phyloP scores from a whole-genome alignment of 2,113 vertebrate species.

The Neofelis nebulosa region DNA sequence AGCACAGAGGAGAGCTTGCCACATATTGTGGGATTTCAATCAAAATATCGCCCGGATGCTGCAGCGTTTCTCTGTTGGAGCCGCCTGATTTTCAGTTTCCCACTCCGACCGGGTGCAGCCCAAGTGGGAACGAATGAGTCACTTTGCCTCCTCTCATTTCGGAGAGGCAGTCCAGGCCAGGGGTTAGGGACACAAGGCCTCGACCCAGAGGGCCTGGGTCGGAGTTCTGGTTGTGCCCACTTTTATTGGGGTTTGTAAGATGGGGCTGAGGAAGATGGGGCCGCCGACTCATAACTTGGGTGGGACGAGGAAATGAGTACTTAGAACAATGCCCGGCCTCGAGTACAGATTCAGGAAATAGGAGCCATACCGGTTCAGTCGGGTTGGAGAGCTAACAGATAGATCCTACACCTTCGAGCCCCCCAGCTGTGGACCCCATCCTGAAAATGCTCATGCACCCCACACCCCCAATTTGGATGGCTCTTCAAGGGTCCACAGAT shows the following conservation, averaged over 20 bases:
- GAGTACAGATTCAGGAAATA: not conserved
- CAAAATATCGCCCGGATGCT: not conserved
- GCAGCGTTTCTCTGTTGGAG: not conserved
- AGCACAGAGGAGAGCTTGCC: not conserved
- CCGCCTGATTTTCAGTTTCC: not conserved
- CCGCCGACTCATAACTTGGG: not conserved
- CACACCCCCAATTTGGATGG: not conserved
- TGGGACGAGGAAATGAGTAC: not conserved
- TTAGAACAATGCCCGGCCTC: not conserved
- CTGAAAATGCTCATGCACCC: rapidly evolving
- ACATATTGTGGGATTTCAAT: not conserved
- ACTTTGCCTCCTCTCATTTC: not conserved
- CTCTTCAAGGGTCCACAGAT: not conserved
- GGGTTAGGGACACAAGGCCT: rapidly evolving
- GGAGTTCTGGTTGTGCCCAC: not conserved
- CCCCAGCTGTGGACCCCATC: not conserved
- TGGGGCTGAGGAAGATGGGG: not conserved
- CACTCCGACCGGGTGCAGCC: not conserved
- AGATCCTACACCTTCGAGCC: not conserved
- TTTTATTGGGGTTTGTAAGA: not conserved
- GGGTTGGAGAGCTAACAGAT: too few relatives aligned
- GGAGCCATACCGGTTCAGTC: not conserved
- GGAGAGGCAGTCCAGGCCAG: rapidly evolving
- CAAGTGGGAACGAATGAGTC: not conserved
- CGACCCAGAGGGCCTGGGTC: too few relatives aligned